Percentiles rank a stretch among this genome's conserved stretches.
Conservation (phyloP, 2,113 vertebrate species). For the Motacilla alba region DNA sequence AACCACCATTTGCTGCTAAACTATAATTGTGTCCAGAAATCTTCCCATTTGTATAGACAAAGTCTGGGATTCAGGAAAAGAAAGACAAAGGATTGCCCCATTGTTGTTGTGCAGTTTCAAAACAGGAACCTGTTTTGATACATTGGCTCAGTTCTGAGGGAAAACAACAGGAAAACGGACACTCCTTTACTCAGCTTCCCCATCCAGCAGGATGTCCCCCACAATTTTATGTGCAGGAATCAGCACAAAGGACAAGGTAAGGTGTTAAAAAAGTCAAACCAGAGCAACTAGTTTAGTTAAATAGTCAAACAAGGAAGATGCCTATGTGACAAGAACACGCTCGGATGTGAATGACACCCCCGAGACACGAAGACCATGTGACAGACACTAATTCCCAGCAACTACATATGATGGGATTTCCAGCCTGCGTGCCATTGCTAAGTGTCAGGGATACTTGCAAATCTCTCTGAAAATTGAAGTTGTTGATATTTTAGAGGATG, state of each 20-base stretch:
- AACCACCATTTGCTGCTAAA: not conserved
- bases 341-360: not conserved
- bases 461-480: not conserved
- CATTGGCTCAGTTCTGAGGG: not conserved
- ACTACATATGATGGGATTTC: accelerated
- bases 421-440: not conserved
- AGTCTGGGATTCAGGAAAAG: not conserved
- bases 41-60: not conserved
- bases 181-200: not conserved
- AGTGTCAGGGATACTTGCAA: not conserved
- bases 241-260: not conserved
- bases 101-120: not conserved
- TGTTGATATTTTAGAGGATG: not conserved
- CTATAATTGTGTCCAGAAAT: not conserved
- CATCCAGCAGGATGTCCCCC: accelerated
- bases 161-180: not conserved
- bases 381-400: not conserved
- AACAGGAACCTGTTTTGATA: not conserved
- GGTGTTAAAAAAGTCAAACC: not conserved
- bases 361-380: not conserved
- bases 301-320: not conserved
- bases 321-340: accelerated
- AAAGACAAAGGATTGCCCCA: not conserved
- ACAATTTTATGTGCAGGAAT: not conserved
- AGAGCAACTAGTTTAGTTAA: not conserved